Base-by-base conservation (phyloP, 1,140 invertebrate genomes). In the Nymphalis io region DNA sequence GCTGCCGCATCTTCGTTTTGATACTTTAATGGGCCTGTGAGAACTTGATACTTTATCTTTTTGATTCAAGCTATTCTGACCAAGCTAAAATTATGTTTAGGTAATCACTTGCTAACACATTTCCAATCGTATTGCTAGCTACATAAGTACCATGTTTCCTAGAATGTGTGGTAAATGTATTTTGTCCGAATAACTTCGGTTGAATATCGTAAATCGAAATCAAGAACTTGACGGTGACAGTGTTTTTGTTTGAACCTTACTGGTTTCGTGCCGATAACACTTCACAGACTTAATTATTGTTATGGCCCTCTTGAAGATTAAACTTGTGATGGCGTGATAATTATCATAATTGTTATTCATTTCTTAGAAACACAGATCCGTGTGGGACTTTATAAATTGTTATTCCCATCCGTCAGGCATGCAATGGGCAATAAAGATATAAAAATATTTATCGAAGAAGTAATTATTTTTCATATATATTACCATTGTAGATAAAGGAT, bases 241-340 rank as follows among this genome's bases (percentile, higher is more conserved):
- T 81, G 78, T 85, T 87, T 85, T 89, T 89, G 83, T 88, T 82
- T 85, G 80, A 80, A 82, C 84, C 72, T 87, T 87, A 87, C 86
- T 88, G 83, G 88, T 87, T 88, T 81, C 80, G 74, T 81, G 80
- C 71, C 83, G 85, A 88, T 90, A 90, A 83, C 78, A 74, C 70
- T 84, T 87, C 85, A 87, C 78, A 80, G 79, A 82, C 80, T 83
- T 87, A 87, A 90, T 90, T 86, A 86, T 87, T 86, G 79, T 83
- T 85, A 87, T 80, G 73, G 79, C 72, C 73, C 71, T 81, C 76
- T 75, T 76, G 73, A 72, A 79, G 80, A 80, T 76, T 72, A 76
- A 80, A 71, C 71, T 83, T 72, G 70, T 81, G 84, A 83, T 80
- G 76, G 79, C 68, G 79, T 80, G 84, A 87, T 87, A 90, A 89